A percentile compares a stretch with the other conserved stretches of the same genome.
Evolutionary conservation across 2,888 invertebrate species (phyloP).

Genomic region (Brenthis daphne): DNA sequence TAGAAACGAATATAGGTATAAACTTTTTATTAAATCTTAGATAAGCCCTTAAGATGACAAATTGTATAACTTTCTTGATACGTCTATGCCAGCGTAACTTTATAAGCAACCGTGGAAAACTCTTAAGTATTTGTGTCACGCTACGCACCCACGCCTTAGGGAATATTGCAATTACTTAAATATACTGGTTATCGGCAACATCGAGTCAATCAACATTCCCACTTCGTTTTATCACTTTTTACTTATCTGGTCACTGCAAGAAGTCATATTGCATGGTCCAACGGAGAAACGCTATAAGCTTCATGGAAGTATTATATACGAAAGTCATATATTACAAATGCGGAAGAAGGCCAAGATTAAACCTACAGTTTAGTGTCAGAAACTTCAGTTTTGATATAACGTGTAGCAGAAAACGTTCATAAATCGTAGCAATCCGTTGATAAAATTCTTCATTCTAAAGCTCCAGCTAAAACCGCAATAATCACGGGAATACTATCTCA

Average conservation of each 20-base stretch:
- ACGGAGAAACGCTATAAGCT: neutral
- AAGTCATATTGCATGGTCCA: neutral
- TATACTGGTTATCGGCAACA: slow-evolving; percentile 4
- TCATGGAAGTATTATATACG: neutral
- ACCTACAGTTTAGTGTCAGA: neutral
- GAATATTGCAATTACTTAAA: slow-evolving; percentile 23
- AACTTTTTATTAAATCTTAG: too few species aligned
- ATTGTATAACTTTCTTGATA: slow-evolving; percentile 61
- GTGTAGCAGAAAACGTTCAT: slow-evolving; percentile 9
- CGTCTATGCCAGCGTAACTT: slow-evolving; percentile 36
- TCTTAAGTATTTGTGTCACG: slow-evolving; percentile 31
- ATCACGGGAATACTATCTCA: slow-evolving; percentile 34
- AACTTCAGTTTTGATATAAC: neutral
- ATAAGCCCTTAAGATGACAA: slow-evolving; percentile 26
- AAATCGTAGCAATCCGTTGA: slow-evolving; percentile 28
- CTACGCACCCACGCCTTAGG: slow-evolving; percentile 11
- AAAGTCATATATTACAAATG: neutral
- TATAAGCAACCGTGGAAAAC: slow-evolving; percentile 32
- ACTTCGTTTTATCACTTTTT: slow-evolving; percentile 5
- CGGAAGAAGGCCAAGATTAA: slow-evolving; percentile 3
- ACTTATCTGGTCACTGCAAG: neutral
- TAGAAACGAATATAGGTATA: too few species aligned
- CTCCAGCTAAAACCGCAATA: slow-evolving; percentile 31
- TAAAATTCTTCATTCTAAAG: slow-evolving; percentile 25
- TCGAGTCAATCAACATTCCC: neutral